Evolutionary conservation across 2,797 vertebrate genomes (phyloP).

Genomic region (Acrocephalus scirpaceus): DNA sequence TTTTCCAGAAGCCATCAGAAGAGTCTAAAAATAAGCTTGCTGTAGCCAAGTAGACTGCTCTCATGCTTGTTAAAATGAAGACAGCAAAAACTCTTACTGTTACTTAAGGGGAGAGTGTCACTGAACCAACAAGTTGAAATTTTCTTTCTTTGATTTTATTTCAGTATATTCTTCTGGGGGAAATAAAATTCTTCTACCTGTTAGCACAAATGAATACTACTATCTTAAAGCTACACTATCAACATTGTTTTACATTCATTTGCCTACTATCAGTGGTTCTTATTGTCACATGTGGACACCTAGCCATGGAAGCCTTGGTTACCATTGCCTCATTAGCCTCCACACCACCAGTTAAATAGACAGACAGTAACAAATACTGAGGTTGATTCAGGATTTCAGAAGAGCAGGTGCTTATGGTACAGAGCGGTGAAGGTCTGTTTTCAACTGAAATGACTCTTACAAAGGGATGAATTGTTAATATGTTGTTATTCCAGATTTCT

Average conservation of each 20-base stretch:
- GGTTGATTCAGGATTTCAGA: background rate
- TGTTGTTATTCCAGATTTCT: conserved; percentile 59
- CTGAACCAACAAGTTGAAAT: background rate
- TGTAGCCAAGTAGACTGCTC: background rate
- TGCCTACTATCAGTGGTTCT: background rate
- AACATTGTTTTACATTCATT: background rate
- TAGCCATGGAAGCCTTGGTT: background rate
- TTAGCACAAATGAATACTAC: background rate
- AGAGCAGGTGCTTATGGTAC: background rate
- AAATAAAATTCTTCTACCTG: background rate
- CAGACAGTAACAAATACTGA: background rate
- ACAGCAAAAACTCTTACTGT: background rate
- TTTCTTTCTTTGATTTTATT: background rate
- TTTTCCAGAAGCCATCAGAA: background rate
- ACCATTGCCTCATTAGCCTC: background rate
- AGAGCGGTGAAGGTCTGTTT: background rate
- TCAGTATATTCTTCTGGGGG: background rate
- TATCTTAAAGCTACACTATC: background rate
- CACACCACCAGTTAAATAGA: background rate
- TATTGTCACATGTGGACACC: background rate
- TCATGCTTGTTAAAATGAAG: background rate
- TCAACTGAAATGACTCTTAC: background rate
- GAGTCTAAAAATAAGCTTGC: background rate
- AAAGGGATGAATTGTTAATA: background rate
- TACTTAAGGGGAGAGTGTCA: background rate